phyloP scores from a whole-genome alignment of 1,140 invertebrate species.

The Leptinotarsa lineolata region DNA sequence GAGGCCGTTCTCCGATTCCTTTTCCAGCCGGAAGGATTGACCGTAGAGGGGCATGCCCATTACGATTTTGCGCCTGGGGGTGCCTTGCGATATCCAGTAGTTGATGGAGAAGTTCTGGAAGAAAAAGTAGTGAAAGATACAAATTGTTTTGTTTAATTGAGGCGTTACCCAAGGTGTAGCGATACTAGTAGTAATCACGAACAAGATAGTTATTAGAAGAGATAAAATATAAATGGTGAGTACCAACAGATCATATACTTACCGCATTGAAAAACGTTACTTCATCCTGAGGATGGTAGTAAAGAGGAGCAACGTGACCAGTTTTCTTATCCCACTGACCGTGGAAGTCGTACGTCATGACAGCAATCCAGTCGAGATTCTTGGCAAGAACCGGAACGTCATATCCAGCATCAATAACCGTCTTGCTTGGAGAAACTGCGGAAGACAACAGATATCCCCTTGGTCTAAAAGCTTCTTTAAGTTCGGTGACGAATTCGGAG shows the following conservation, averaged over 20 bases:
- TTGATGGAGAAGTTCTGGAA: constrained; percentile 82
- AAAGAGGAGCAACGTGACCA: constrained; percentile 81
- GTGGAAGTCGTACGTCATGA: constrained; percentile 88
- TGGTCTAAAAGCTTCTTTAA: constrained; percentile 74
- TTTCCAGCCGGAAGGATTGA: constrained; percentile 75
- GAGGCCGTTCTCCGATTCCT: constrained; percentile 65
- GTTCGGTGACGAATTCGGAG: constrained; percentile 71
- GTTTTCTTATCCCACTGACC: constrained; percentile 85
- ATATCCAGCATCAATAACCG: constrained; percentile 83
- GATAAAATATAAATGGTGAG: not conserved
- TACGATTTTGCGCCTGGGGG: constrained; percentile 76
- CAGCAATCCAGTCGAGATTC: constrained; percentile 81
- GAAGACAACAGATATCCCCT: constrained; percentile 76
- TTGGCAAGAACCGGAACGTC: constrained; percentile 74
- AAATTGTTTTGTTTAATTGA: too few relatives aligned
- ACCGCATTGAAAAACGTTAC: constrained; percentile 72
- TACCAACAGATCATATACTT: constrained; percentile 41
- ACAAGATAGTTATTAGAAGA: constrained; percentile 34
- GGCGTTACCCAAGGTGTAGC: too few relatives aligned
- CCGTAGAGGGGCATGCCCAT: constrained; percentile 93
- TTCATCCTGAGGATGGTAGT: constrained; percentile 77
- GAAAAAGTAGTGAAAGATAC: too few relatives aligned
- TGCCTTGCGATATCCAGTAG: constrained; percentile 86
- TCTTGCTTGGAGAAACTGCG: constrained; percentile 87
- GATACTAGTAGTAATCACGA: too few relatives aligned